Evolutionary conservation across 1,140 invertebrate species (phyloP).

Genomic region (Micrasema longulum): DNA sequence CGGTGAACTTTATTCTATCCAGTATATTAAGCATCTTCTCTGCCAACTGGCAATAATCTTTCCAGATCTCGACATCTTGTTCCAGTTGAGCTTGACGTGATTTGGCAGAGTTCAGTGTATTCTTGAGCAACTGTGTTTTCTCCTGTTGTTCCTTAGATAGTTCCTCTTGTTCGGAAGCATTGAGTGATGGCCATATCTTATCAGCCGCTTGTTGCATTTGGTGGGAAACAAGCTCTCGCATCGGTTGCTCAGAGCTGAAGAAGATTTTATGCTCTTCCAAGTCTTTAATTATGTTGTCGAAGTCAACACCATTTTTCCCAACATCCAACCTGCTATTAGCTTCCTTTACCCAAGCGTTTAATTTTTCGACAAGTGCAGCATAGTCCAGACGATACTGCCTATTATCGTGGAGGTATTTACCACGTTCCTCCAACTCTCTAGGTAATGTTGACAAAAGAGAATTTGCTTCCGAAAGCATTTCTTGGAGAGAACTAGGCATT

Average conservation of each 20-base stretch:
- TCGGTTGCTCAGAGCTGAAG: conserved; percentile 81
- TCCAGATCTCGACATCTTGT: conserved; percentile 83
- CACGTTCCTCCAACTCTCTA: conserved; percentile 81
- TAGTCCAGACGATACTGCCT: conserved; percentile 83
- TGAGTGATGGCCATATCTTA: conserved; percentile 87
- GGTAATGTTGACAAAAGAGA: conserved; percentile 82
- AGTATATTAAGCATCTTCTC: conserved; percentile 82
- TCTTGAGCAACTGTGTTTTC: conserved; percentile 82
- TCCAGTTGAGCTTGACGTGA: conserved; percentile 80
- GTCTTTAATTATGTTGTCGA: conserved; percentile 84
- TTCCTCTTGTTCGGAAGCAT: conserved; percentile 83
- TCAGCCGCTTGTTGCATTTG: conserved; percentile 86
- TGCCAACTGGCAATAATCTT: conserved; percentile 80
- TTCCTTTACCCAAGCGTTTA: conserved; percentile 87
- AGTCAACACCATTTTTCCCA: conserved; percentile 87
- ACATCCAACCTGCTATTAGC: conserved; percentile 82
- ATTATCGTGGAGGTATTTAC: conserved; percentile 84
- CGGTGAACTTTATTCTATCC: conserved; percentile 77
- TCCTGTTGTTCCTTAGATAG: conserved; percentile 82
- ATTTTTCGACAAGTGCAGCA: conserved; percentile 77
- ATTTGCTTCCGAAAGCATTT: conserved; percentile 86
- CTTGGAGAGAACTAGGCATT: conserved; percentile 81
- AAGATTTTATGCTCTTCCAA: conserved; percentile 89
- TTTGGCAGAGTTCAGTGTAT: conserved; percentile 84
- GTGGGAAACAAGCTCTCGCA: conserved; percentile 83